Conservation (phyloP, 2,113 vertebrate species). For the Lagopus leucura region DNA sequence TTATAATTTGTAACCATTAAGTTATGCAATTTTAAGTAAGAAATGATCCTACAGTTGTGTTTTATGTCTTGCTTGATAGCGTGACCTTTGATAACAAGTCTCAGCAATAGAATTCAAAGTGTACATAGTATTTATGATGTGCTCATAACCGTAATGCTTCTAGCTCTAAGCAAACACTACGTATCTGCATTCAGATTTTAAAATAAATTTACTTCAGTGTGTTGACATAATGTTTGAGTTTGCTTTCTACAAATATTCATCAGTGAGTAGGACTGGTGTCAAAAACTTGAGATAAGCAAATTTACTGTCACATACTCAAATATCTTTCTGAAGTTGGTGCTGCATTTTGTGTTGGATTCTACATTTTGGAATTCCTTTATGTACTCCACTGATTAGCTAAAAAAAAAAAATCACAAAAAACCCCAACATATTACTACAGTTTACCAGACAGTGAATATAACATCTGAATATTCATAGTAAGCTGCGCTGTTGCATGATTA, state of each 20-base stretch:
- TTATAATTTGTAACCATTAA: not conserved
- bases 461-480: not conserved
- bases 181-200: constrained; percentile 38
- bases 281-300: constrained; percentile 54
- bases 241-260: constrained; percentile 49
- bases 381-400: constrained; percentile 12
- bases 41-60: not conserved
- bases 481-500: not conserved
- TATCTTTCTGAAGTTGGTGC: not conserved
- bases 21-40: constrained; percentile 32
- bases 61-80: constrained; percentile 22
- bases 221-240: constrained; percentile 34
- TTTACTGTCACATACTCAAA: constrained; percentile 39
- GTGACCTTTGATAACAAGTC: not conserved
- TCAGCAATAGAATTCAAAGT: constrained; percentile 34
- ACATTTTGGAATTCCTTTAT: constrained; percentile 3
- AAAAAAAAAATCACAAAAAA: not conserved
- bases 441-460: constrained; percentile 6
- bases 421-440: not conserved
- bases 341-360: constrained; percentile 11
- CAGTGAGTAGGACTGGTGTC: not conserved
- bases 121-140: constrained; percentile 54
- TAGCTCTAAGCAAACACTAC: constrained; percentile 29
- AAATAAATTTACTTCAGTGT: constrained; percentile 53
- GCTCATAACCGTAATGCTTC: constrained; percentile 25